Percentiles rank a stretch among this genome's conserved stretches.
phyloP scores from a whole-genome alignment of 2,888 invertebrate genomes.

The Cylindroiulus punctatus region DNA sequence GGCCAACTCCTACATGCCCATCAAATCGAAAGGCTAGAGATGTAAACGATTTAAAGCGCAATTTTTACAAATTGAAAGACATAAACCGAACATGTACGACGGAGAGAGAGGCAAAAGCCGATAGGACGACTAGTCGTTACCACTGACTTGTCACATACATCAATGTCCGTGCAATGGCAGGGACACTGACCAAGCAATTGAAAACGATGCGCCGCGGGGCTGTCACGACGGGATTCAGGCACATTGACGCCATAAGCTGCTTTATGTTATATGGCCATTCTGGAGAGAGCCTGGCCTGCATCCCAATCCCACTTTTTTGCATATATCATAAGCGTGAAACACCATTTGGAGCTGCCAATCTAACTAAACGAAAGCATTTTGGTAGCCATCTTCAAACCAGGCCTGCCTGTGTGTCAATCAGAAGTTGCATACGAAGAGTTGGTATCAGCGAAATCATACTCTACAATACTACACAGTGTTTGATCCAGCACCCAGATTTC shows the following conservation, averaged over 20 bases:
- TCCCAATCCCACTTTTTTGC: neutral
- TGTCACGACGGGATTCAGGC: neutral
- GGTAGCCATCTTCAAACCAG: neutral
- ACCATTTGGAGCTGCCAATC: neutral
- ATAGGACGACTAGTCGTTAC: constrained; percentile 7
- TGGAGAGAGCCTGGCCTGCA: neutral
- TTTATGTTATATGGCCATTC: neutral
- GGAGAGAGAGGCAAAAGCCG: neutral
- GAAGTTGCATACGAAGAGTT: neutral
- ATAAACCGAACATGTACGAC: constrained; percentile 10
- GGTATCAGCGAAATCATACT: too few species aligned
- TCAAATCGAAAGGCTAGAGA: constrained; percentile 38
- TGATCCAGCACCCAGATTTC: too few species aligned
- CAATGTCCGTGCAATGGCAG: neutral
- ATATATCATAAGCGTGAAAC: neutral
- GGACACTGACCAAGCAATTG: constrained; percentile 5
- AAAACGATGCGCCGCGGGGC: neutral
- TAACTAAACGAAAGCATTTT: neutral
- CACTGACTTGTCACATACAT: constrained; percentile 28
- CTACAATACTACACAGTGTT: too few species aligned
- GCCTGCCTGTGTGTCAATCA: neutral
- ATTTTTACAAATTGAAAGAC: constrained; percentile 36
- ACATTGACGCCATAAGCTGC: constrained; percentile 33
- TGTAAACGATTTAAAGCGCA: constrained; percentile 39
- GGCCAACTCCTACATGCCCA: constrained; percentile 15